Evolutionary conservation across 2,113 vertebrate genomes (phyloP), one percentile per base, ranked within the genome.

Genomic region (Gymnogyps californianus): DNA sequence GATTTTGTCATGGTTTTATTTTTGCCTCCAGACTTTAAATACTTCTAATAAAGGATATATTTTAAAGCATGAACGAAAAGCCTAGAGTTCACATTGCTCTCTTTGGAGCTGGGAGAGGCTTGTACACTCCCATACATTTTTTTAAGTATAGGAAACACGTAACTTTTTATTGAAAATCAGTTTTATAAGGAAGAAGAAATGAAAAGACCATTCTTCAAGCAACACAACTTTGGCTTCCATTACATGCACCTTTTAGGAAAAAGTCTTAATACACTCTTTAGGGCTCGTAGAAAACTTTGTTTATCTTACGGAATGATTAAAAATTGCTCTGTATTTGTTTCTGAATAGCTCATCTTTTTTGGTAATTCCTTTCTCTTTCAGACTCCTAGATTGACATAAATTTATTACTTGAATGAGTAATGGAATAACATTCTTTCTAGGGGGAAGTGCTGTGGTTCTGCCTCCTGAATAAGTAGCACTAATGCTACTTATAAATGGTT

Each of bases 1-100:
- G 84, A 95, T 89, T 93, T 96, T 92, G 83, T 98, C 83, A 88
- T 94, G 52, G 76, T 93, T 98, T 95, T 94, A 69, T 93, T 96
- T 96, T 96, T 97, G 91, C 91, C 85, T 97, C 76, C 91, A 89
- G 89, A 93, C 82, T 91, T 97, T 49, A 95, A 93, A 86, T 94
- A 88, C 51, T 96, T 97, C 78, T 95, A 93, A 87, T 94, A 85
- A 92, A 96, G 84, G 51, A 51, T 93, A 32, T 93, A 52, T 90
- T 97, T 97, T 95, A 90, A 91, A 96, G 79, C 70, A 64, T 75
- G n/a, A 94, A 94, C 76, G 83, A 90, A 95, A 92, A 98, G 88
- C 84, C 83, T 93, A 31, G 92, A 93, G 75, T 93, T 91, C 77
- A 79, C 11, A 32, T 71, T 84, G 26, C 65, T 90, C n/a, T 78